Percentiles rank a stretch among this genome's conserved stretches.
These are phyloP conservation scores for Halcyon smyrnensis DNA, from an alignment of 2,797 vertebrate genomes.

Conservation along the genomic window DNA sequence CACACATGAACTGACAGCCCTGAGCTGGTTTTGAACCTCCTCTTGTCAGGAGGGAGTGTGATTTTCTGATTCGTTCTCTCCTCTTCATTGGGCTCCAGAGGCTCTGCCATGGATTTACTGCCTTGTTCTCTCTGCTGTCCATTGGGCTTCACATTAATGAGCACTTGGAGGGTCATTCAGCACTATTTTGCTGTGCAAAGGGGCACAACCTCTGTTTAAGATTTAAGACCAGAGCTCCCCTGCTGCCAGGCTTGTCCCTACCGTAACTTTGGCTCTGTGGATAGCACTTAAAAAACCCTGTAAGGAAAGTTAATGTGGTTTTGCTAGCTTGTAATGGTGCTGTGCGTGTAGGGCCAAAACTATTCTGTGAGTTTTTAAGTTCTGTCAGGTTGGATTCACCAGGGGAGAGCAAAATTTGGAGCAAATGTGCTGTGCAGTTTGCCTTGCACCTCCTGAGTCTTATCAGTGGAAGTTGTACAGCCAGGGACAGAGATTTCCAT, in stretches of 20 bases:
- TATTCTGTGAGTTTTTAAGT: neutral
- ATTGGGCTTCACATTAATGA: neutral
- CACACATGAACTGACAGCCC: neutral
- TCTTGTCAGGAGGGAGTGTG: neutral
- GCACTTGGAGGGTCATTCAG: neutral
- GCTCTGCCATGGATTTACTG: neutral
- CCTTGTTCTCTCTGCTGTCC: neutral
- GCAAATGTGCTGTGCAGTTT: neutral
- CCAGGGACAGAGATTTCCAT: neutral
- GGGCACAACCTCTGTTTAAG: neutral
- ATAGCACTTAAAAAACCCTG: neutral
- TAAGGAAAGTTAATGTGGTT: neutral
- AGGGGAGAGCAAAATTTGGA: neutral
- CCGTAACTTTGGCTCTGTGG: neutral
- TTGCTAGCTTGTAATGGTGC: neutral
- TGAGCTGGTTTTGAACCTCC: neutral
- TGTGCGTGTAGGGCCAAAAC: neutral
- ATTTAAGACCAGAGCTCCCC: neutral
- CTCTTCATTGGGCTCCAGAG: neutral
- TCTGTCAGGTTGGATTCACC: neutral
- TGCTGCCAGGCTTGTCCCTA: neutral
- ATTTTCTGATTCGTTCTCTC: neutral
- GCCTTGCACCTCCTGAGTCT: neutral
- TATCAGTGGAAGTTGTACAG: neutral
- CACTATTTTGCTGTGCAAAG: neutral